Evolutionary conservation across 2,888 invertebrate genomes (phyloP), one percentile per base, ranked within the genome.

Genomic region (Muscina levida): DNA sequence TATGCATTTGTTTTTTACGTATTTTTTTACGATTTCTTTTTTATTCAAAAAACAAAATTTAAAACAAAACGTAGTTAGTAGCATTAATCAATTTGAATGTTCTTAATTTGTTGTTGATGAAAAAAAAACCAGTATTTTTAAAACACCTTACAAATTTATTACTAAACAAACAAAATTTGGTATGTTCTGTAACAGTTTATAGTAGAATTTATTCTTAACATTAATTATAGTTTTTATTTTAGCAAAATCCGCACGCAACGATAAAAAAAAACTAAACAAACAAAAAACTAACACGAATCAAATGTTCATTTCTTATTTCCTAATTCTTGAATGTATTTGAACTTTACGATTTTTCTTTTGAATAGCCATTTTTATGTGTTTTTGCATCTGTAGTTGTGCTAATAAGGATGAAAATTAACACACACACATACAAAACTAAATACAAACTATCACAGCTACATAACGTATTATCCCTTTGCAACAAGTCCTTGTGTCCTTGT

Each of bases 151-250:
- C 31, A 59, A 15, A 59, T 37, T 37, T 19, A 31, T 59, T 31
- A 17, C 31, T 10, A 59, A 42, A 68, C 62, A 66, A 37, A 74
- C 73, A 53, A 46, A 71, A 72, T 79, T 77, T 77, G 77, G 77
- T 80, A 77, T 77, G 73, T 80, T 73, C 15, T 37, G 15, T n/a
- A 59, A 15, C 39, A 37, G 2, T 57, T 57, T 26, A 5, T 57
- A 4, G n/a, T 48, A n/a, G n/a, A 4, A 26, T 3, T 57, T 59
- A 11, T 31, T n/a, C n/a, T n/a, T 31, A 53, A 57, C 44, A 46
- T 59, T 70, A 57, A 67, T 31, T 72, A n/a, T n/a, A n/a, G n/a
- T n/a, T n/a, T n/a, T n/a, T n/a, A 51, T 59, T 68, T 13, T 26
- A 0, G 5, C 22, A 66, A 26, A 48, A 48, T 53, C 39, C 77